Conservation (phyloP, 2,888 invertebrate species). For the Tetragnatha montana region DNA sequence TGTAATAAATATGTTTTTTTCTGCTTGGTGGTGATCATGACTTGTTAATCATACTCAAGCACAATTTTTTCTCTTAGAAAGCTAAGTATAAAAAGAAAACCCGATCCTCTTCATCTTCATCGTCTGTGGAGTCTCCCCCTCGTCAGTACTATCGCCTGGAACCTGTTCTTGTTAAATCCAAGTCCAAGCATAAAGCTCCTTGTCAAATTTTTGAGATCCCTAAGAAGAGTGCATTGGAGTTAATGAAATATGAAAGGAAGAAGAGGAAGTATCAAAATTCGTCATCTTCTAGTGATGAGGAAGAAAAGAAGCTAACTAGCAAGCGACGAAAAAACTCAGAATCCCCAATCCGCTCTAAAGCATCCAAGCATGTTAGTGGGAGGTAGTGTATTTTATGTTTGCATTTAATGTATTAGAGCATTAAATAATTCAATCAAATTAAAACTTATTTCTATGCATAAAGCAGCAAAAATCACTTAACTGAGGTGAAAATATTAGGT, state of each 20-base stretch:
- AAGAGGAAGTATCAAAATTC: constrained; percentile 36
- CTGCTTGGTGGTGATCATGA: neutral
- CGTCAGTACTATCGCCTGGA: constrained; percentile 61
- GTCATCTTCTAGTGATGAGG: constrained; percentile 40
- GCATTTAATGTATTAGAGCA: too few relatives aligned
- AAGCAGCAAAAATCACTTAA: too few relatives aligned
- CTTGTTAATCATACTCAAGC: neutral
- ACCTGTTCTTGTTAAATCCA: constrained; percentile 63
- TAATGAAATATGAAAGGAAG: constrained; percentile 56
- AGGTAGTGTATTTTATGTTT: constrained; percentile 28
- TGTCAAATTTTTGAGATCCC: constrained; percentile 56
- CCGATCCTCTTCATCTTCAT: constrained; percentile 36
- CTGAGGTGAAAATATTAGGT: too few relatives aligned
- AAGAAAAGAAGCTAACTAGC: constrained; percentile 10
- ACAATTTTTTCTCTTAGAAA: constrained; percentile 19
- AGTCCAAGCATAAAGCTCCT: constrained; percentile 39
- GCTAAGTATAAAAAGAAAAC: constrained; percentile 36
- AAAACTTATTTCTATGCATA: too few relatives aligned
- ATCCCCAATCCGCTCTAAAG: constrained; percentile 18
- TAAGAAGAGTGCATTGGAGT: constrained; percentile 47
- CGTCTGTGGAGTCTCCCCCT: constrained; percentile 50
- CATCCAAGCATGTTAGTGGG: constrained; percentile 41
- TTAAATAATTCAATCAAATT: too few relatives aligned
- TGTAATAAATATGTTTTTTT: neutral
- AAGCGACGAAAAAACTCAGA: constrained; percentile 38